Evolutionary conservation across 1,140 invertebrate genomes (phyloP).

Genomic region (Drosophila nigromelanica): DNA sequence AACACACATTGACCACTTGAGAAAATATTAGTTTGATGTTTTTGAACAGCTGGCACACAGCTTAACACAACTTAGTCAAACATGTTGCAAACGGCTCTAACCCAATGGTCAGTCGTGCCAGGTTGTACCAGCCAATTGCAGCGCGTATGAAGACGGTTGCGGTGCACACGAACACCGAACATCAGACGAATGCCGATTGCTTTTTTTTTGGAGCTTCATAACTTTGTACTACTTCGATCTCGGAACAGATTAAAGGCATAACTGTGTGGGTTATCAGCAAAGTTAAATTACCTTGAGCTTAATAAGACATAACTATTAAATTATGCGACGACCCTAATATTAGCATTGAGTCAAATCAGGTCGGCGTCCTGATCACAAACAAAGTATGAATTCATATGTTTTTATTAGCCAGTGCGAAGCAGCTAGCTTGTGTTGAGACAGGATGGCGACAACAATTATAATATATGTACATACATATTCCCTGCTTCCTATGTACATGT

Average conservation of each 20-base stretch:
- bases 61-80: not conserved
- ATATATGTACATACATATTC: conserved; percentile 6
- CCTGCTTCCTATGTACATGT: not conserved
- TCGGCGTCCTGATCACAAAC: not conserved
- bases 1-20: not conserved
- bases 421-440: conserved; percentile 8
- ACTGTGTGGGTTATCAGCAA: not conserved
- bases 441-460: conserved; percentile 13
- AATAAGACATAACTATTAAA: not conserved
- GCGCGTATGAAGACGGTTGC: not conserved
- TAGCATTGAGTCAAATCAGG: not conserved
- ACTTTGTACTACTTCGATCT: no score
- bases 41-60: not conserved
- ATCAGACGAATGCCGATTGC: not conserved
- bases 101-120: not conserved
- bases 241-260: no score
- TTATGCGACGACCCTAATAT: not conserved
- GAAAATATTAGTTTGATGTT: not conserved
- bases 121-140: not conserved
- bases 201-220: not conserved
- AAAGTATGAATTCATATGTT: no score
- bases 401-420: not conserved
- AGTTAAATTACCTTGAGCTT: no score
- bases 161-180: not conserved
- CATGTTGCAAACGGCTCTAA: not conserved